Base-by-base conservation (phyloP, 2,888 invertebrate genomes). In the Drosophila ustulata region DNA sequence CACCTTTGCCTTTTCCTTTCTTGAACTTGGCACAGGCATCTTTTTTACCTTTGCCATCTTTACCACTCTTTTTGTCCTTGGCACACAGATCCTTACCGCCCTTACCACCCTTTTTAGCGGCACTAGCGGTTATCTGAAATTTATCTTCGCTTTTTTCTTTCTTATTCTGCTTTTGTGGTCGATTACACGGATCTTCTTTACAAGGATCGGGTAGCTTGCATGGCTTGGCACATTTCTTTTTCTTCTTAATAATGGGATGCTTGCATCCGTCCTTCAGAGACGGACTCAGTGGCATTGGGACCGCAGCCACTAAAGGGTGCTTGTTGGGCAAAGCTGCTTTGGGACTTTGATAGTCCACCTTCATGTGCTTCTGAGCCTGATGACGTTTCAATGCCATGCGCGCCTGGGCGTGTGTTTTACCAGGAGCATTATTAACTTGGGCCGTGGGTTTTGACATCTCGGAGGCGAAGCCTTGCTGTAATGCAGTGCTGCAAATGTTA, bases 401-500 rank as follows among this genome's bases (percentile, higher is more conserved):
- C 0, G 72, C 66, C 3, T 66, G n/a, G 1, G 71, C 26, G 0
- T 58, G 45, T 0, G 74, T 34, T 23, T 11, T 49, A 0, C 18
- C 37, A 11, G 32, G 4, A n/a, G 30, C 3, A 8, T 7, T 18
- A 5, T 61, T 57, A 13, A 13, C 30, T 37, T 37, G 37, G 4
- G 37, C n/a, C 4, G 37, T 37, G 4, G n/a, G 4, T 4, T 37
- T 37, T 5, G 37, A 2, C 6, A 28, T 8, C 4, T 85, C 78
- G 0, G 70, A 4, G 0, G 77, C 63, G 26, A 91, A 88, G 0
- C 89, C 86, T 18, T 68, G 72, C 32, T 87, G 76, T 4, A 91
- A 46, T 0, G 90, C 90, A 0, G 84, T 80, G 37, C 89, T 89
- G 67, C 91, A 91, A 2, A 90, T 77, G 49, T 79, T 89, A 3